Base-by-base conservation (phyloP, 2,888 invertebrate genomes). In the Myathropa florea region DNA sequence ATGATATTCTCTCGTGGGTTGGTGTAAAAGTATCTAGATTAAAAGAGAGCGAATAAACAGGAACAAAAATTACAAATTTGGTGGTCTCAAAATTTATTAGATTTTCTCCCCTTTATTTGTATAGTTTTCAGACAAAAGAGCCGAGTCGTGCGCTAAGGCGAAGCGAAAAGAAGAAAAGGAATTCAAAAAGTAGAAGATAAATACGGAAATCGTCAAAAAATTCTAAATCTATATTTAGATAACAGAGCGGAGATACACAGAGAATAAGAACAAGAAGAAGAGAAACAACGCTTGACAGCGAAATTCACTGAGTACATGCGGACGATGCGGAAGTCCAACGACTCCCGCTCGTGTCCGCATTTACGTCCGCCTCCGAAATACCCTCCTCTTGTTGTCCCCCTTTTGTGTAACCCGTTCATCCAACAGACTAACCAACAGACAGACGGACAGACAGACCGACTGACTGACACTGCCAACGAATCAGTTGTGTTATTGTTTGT, bases 261-360 rank as follows among this genome's bases (percentile, higher is more conserved):
- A 80, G 67, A 46, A 46, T 2, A 46, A 46, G 46, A 46, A 46
- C 46, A 18, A 46, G 46, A 46, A 46, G 46, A 24, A 75, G 73
- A 80, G 81, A 82, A 83, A 83, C 82, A 86, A 82, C 84, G 84
- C 80, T 80, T 80, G 84, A 72, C 76, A 84, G 76, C 84, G 33
- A 76, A 77, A 46, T 46, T 46, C 46, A 46, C 65, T 86, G 78
- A 70, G 78, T 78, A 75, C 78, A 78, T 78, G 78, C 64, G 82
- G 86, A 86, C 86, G 86, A 86, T 86, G 86, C 86, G 86, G 86
- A 86, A 86, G 86, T 86, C 86, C 83, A 86, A 86, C 86, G 86
- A 86, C 78, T 86, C 86, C 86, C 86, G 82, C 85, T 82, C 67
- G 81, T 81, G 81, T 81, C 80, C 80, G 80, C 80, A 55, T 75